Base-by-base conservation (phyloP, 2,888 invertebrate genomes). In the Bombylius discolor region DNA sequence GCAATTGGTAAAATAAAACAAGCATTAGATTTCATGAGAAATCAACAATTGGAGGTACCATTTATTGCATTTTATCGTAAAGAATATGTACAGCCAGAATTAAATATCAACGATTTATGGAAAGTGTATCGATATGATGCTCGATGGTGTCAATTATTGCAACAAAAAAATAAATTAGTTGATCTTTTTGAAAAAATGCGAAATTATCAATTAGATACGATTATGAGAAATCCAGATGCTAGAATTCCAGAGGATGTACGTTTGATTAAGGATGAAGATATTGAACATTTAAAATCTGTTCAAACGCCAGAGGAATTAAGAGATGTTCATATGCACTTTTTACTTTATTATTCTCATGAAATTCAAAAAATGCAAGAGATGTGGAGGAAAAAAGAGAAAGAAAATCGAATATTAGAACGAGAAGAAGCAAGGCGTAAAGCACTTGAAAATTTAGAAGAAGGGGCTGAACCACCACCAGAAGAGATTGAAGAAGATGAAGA, bases 51-150 rank as follows among this genome's bases (percentile, higher is more conserved):
- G 62, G 98, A 99, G 77, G 96, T 98, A 47, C 98, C 99, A 0
- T 99, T 99, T 72, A 99, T 99, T 65, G 94, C 95, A 0, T 97
- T 96, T 74, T 99, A 99, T 70, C 82, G 98, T 34, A 99, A 99
- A 72, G 99, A 99, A 72, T 95, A 95, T 65, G 93, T 98, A 0
- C 87, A 91, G 66, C 94, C 95, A 0, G 96, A 97, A 67, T 76
- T 99, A 32, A 90, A 85, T 63, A 92, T 96, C 53, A 92, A 92
- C 65, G 98, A 99, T 69, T 76, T 99, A 39, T 99, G 99, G 99
- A 92, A 89, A 70, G 89, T 99, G n/a, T 98, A 94, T 76, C 88
- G 89, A 67, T 93, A 81, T 71, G 97, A 98, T 71, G 93, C 91
- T 53, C 92, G 92, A 77, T 95, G 93, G 91, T 93, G 93, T 68